Evolutionary conservation across 2,113 vertebrate species (phyloP), one percentile per base, ranked within the genome.

Genomic region (Catagonus wagneri): DNA sequence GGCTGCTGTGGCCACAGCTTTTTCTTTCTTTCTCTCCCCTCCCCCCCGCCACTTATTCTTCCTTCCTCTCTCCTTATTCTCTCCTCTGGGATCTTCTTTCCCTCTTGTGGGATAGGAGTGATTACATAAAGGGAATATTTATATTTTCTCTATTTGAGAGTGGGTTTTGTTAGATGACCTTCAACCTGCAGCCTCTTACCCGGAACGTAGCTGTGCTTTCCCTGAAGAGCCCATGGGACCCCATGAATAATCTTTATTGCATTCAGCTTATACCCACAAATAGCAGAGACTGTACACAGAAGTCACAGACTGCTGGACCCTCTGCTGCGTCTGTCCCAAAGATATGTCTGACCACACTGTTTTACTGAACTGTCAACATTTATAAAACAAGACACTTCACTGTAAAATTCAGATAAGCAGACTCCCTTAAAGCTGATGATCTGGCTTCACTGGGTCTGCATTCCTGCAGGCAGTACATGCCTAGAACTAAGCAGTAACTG

Each of bases 321-420:
- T 29, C 22, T 4, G 44, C 7, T 56, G 23, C 19, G 7, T 72
- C 39, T 34, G 27, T 54, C 52, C 44, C 65, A 80, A 61, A 58
- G 15, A 75, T 4, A 10, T 63, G 12, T 65, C 54, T n/a, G 9
- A 14, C 23, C 2, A 0, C 3, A 36, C 39, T 50, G 11, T 52
- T 89, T 52, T 58, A 32, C 61, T 89, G 50, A 71, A 15, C 25
- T 86, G 11, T 63, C 66, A n/a, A 39, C 4, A 32, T 50, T 93
- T 78, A n/a, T 61, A 87, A 90, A 89, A 68, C 86, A 94, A 88
- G 61, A 72, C 7, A 34, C 66, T 71, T 61, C 34, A 58, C 19
- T 81, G 20, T 61, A 81, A 89, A 83, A 29, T 81, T 72, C 79
- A 91, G 50, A 34, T 14, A 93, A 52, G 1, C 20, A 84, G 9